These are phyloP conservation scores for Drosophila sulfurigaster DNA, from an alignment of 1,140 invertebrate species.

Conservation along the genomic window DNA sequence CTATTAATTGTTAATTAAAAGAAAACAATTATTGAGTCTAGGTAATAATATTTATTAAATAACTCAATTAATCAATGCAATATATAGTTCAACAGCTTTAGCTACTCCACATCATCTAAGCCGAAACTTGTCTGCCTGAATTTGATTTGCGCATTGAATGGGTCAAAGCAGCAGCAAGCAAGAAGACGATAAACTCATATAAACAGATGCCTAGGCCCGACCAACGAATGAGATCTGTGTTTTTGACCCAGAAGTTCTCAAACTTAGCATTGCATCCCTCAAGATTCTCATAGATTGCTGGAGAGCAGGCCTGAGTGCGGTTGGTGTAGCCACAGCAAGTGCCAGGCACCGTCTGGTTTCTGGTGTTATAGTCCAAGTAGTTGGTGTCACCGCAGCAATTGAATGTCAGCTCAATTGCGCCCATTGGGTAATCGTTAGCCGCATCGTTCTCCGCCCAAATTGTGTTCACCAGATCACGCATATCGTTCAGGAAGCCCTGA, in stretches of 20 bases:
- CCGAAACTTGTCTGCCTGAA: slow-evolving; percentile 26
- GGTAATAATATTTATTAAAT: slow-evolving; percentile 2
- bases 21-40: no score
- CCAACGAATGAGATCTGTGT: slow-evolving; percentile 68
- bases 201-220: slow-evolving; percentile 68
- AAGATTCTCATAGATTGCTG: slow-evolving; percentile 64
- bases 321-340: slow-evolving; percentile 84
- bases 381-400: slow-evolving; percentile 87
- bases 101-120: background rate
- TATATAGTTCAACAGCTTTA: background rate
- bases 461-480: slow-evolving; percentile 83
- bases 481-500: slow-evolving; percentile 81
- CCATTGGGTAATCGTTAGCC: slow-evolving; percentile 45
- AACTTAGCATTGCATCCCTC: slow-evolving; percentile 62
- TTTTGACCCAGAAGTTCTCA: slow-evolving; percentile 60
- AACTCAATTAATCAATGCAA: background rate
- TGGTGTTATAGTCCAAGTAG: slow-evolving; percentile 80
- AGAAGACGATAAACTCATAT: slow-evolving; percentile 69
- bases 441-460: slow-evolving; percentile 57
- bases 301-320: slow-evolving; percentile 60
- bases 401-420: slow-evolving; percentile 77
- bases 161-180: slow-evolving; percentile 58
- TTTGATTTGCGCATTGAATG: slow-evolving; percentile 57
- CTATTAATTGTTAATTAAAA: no score
- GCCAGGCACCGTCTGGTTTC: slow-evolving; percentile 45